phyloP scores from a whole-genome alignment of 2,888 invertebrate species.

The Ophion slaviceki region DNA sequence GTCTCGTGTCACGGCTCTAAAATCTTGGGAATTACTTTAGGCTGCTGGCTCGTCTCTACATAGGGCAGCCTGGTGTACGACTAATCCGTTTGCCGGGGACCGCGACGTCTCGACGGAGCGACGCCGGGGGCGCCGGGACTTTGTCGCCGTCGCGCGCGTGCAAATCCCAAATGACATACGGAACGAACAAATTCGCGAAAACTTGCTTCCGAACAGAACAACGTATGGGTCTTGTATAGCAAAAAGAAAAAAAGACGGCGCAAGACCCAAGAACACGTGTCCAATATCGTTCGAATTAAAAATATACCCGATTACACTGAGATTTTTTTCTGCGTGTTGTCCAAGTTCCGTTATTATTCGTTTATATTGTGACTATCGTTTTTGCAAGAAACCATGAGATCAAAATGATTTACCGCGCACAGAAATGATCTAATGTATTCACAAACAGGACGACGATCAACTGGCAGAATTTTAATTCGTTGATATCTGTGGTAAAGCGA shows the following conservation, averaged over 20 bases:
- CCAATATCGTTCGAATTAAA: no score
- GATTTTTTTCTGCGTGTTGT: no score
- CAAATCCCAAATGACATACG: constrained; percentile 29
- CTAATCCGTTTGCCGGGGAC: constrained; percentile 57
- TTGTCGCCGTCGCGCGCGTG: constrained; percentile 48
- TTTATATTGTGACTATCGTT: no score
- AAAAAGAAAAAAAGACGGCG: background rate
- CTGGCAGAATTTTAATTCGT: no score
- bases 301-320: no score
- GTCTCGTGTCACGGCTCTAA: constrained; percentile 45
- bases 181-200: constrained; percentile 38
- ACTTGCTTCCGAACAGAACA: constrained; percentile 9
- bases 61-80: constrained; percentile 7
- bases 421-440: no score
- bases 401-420: no score
- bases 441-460: no score
- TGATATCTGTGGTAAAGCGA: no score
- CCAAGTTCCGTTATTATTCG: no score
- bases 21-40: constrained; percentile 29
- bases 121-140: constrained; percentile 55
- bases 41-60: constrained; percentile 16
- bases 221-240: background rate
- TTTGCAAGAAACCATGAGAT: no score
- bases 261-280: no score
- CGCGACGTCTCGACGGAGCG: constrained; percentile 63